These are phyloP conservation scores for Pseudomugil tenellus DNA, from an alignment of 2,797 vertebrate species.

Conservation along the genomic window DNA sequence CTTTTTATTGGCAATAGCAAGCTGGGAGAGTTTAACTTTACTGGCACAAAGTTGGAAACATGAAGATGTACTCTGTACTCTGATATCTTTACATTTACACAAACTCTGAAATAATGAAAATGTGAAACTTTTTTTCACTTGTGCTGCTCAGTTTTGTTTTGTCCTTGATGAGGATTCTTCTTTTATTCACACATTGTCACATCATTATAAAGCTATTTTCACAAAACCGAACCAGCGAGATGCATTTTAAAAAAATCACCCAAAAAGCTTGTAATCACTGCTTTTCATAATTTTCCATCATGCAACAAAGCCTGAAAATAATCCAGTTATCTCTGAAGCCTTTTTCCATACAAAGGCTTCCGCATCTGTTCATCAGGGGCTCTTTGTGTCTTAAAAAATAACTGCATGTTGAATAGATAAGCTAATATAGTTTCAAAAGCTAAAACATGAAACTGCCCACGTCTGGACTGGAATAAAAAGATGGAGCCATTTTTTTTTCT, in stretches of 20 bases:
- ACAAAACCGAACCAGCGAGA: slow-evolving; percentile 29
- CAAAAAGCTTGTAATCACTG: slow-evolving; percentile 41
- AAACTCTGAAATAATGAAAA: slow-evolving; percentile 28
- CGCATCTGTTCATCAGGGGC: slow-evolving; percentile 30
- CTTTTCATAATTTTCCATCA: slow-evolving; percentile 7
- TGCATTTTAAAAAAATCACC: slow-evolving; percentile 41
- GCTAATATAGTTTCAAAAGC: slow-evolving; percentile 22
- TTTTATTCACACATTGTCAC: slow-evolving; percentile 6
- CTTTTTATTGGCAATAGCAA: slow-evolving; percentile 57
- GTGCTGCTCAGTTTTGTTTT: slow-evolving; percentile 1
- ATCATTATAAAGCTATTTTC: slow-evolving; percentile 20
- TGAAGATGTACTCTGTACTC: slow-evolving; percentile 17
- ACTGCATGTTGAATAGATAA: slow-evolving; percentile 20
- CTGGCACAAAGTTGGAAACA: slow-evolving; percentile 32
- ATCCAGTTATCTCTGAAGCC: slow-evolving; percentile 14
- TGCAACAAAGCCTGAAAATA: slow-evolving; percentile 43
- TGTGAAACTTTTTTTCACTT: slow-evolving; percentile 1
- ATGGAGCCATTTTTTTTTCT: not conserved
- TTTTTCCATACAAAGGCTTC: slow-evolving; percentile 13
- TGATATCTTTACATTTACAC: slow-evolving; percentile 42
- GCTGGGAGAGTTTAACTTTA: slow-evolving; percentile 28
- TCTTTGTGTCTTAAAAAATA: slow-evolving; percentile 33
- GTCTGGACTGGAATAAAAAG: slow-evolving; percentile 23
- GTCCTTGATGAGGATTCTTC: not conserved
- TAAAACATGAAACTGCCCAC: slow-evolving; percentile 26